Base-by-base conservation (phyloP, 2,888 invertebrate genomes). In the Megaustenia siamemsis region DNA sequence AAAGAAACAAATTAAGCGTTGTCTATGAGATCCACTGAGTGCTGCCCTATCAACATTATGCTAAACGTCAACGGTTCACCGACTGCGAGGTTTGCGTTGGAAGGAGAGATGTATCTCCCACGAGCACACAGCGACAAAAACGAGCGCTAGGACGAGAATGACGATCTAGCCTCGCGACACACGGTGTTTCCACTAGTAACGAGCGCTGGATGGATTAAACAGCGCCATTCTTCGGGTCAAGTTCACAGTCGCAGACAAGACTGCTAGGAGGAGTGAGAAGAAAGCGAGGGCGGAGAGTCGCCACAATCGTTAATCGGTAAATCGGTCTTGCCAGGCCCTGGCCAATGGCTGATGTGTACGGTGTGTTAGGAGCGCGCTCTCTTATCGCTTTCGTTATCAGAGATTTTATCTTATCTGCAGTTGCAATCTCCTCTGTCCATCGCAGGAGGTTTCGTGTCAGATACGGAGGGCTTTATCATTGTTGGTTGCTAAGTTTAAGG, bases 331-430 rank as follows among this genome's bases (percentile, higher is more conserved):
- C 24, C 43, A 40, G n/a, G 66, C 63, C 66, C 18, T 66, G 66
- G 24, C 63, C 79, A 80, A 68, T 66, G 68, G 79, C 79, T 68
- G 79, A 68, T 78, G 79, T 80, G 79, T 80, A 69, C 68, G 12
- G 66, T 80, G 79, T 80, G 66, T 66, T 79, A 68, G 28, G 68
- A 68, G 45, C 32, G 68, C 79, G 49, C 45, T 43, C 68, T 43
- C 68, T 80, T 80, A 80, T 80, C 79, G 45, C 68, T 21, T 49
- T 43, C 68, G 68, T 66, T 80, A 80, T 80, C 79, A 40, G 53
- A 68, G 79, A 80, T 80, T 18, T 68, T 40, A 80, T 80, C 79
- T 80, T 80, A 80, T 80, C 79, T 45, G n/a, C n/a, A 77, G 12
- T 77, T 63, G 60, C 77, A 77, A 80, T 69, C 79, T 80, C 35